Evolutionary conservation across 1,140 invertebrate species (phyloP), one percentile per base, ranked within the genome.

Genomic region (Druon quercuslanigerum): DNA sequence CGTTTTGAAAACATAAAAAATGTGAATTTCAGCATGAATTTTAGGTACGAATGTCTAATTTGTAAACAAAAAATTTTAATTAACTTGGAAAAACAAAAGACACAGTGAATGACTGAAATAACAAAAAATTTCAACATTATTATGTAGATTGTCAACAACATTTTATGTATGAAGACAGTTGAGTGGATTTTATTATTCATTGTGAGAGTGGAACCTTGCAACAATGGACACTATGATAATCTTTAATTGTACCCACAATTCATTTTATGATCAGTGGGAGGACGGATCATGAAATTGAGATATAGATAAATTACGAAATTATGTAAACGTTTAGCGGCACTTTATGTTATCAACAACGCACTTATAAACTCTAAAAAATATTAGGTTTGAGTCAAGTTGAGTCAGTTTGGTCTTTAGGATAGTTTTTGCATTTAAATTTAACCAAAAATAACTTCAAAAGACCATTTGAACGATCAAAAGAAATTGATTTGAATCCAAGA

Each of bases 191-290:
- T 25, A 66, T 40, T 66, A 66, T 66, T 66, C 57, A 33, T 40
- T 66, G 20, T 66, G 25, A 12, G 16, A 66, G 57, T 12, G 57
- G 57, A 33, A 13, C 57, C 57, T 25, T 40, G 25, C 40, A 33
- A 66, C 57, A 66, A 66, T 66, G 57, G 25, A 20, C 25, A 66
- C 2, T 66, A 40, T 57, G 9, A 57, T 57, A 40, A 66, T 33
- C 40, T 66, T 66, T 66, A 66, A 66, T 66, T 66, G 25, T 40
- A 66, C 25, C 57, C 57, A 66, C 57, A 66, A 40, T 66, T 33
- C 25, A 66, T 66, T 66, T 66, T 16, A 25, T 66, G 57, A 66
- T 25, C 57, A 12, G 57, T 66, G 57, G 57, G 57, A 66, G 57
- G 57, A 66, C 40, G 25, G 57, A n/a, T 66, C 57, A 66, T 66